Base-by-base conservation (phyloP, 2,888 invertebrate genomes). In the Eulithis testata region DNA sequence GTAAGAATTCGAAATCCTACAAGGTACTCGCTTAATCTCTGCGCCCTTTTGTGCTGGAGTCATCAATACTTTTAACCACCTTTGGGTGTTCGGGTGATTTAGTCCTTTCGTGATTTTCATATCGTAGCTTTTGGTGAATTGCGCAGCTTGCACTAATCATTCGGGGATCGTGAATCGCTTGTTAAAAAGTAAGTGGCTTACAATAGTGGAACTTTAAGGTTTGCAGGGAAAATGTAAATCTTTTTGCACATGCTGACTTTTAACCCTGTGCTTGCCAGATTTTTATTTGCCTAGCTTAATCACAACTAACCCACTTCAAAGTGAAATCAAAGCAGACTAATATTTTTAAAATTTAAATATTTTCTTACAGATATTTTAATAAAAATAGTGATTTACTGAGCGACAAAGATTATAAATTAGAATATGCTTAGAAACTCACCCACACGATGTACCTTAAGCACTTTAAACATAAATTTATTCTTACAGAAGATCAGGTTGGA, bases 11-110 rank as follows among this genome's bases (percentile, higher is more conserved):
- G 87, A 88, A 89, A 84, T 84, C 86, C 74, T 78, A 77, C 82
- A 88, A 89, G 87, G 89, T 85, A 85, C 84, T 84, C 80, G 80
- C 84, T 87, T 89, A 88, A 89, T 90, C 86, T 86, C 82, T 78
- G 80, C 80, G 60, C 77, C 81, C 81, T 81, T 87, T 87, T 87
- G 83, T 87, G 85, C 82, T 82, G 73, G 68, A 81, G 81, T 84
- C 85, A 84, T 88, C 88, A 88, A 86, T 90, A 89, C 85, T 89
- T 87, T 86, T 79, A 83, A 86, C 82, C 82, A 84, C 76, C 78
- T 79, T 77, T 70, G 72, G 68, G 77, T 75, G 76, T 76, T 78
- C 73, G 75, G 71, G 62, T 72, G 75, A 76, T 78, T 78, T 75
- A 68, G 70, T 71, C 68, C 72, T 68, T 72, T 68, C 67, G 65